Evolutionary conservation across 2,888 invertebrate genomes (phyloP), one percentile per base, ranked within the genome.

Genomic region (Sialis fuliginosa): DNA sequence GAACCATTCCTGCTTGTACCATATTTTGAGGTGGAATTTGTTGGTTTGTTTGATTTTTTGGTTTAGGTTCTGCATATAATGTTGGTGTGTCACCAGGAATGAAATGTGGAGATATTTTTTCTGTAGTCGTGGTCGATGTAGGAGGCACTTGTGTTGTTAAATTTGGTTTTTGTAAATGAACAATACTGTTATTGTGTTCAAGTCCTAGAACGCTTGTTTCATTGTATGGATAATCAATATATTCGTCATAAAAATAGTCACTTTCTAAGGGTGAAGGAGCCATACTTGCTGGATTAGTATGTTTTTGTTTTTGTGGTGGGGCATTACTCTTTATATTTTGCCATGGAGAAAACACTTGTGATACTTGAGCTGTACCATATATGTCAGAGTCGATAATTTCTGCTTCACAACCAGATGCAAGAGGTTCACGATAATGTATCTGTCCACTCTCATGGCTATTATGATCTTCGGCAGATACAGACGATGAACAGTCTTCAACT

Each of bases 191-290:
- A 46, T 55, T 54, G 13, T 53, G 48, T 46, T 52, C 53, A 7
- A 39, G 9, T 6, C 31, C 45, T 33, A 54, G 50, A 32, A 68
- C 55, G 47, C 69, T 58, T 35, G 73, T 73, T 52, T 77, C 78
- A 54, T 79, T 78, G 47, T 77, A 75, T 6, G 80, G 79, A 60
- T 83, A 82, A 60, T 87, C 87, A 1, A 82, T 73, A 59, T 85
- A 87, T 53, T 87, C 86, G 55, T 86, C 85, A 58, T 86, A 86
- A 55, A 84, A 81, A 56, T 85, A 86, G 58, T 88, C 86, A 1
- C 82, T 81, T 59, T 84, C 84, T 58, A 81, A 79, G 5, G 81
- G 82, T 2, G 74, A 68, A 5, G 84, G 80, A 44, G 75, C 70
- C 52, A 71, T 59, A 42, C 60, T 55, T 48, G 66, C 70, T 22